Conservation (phyloP, 2,113 vertebrate species). For the Silurus meridionalis region DNA sequence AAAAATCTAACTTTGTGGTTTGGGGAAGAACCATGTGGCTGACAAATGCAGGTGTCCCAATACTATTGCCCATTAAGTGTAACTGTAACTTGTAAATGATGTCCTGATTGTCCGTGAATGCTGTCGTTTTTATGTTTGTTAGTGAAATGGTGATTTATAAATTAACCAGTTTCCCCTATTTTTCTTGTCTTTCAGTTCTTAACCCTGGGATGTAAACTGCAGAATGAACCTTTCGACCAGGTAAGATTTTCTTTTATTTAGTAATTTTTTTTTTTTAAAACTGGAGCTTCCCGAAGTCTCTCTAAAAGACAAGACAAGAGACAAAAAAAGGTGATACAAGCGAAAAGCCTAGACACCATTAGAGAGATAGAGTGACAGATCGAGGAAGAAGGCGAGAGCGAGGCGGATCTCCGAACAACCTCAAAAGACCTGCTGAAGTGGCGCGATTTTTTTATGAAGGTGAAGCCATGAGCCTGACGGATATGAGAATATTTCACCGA, state of each 20-base stretch:
- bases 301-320: slow-evolving; percentile 44
- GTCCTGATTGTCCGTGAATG: too few relatives aligned
- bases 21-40: too few relatives aligned
- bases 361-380: slow-evolving; percentile 24
- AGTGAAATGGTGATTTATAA: not conserved
- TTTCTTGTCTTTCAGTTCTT: slow-evolving; percentile 76
- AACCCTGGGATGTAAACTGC: slow-evolving; percentile 87
- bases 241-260: slow-evolving; percentile 67
- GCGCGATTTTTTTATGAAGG: slow-evolving; percentile 17
- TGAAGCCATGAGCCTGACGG: not conserved
- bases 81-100: too few relatives aligned
- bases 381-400: slow-evolving; percentile 55
- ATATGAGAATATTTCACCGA: slow-evolving; percentile 39
- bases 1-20: too few relatives aligned
- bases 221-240: slow-evolving; percentile 85
- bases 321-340: not conserved
- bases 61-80: too few relatives aligned
- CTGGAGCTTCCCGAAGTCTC: not conserved
- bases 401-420: not conserved
- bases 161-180: not conserved
- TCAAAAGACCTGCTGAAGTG: slow-evolving; percentile 46
- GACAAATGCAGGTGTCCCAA: too few relatives aligned
- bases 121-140: not conserved
- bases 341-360: slow-evolving; percentile 34
- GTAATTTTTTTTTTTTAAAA: not conserved